These are phyloP conservation scores for Scaptodrosophila lebanonensis DNA, from an alignment of 1,140 invertebrate species.

Conservation along the genomic window DNA sequence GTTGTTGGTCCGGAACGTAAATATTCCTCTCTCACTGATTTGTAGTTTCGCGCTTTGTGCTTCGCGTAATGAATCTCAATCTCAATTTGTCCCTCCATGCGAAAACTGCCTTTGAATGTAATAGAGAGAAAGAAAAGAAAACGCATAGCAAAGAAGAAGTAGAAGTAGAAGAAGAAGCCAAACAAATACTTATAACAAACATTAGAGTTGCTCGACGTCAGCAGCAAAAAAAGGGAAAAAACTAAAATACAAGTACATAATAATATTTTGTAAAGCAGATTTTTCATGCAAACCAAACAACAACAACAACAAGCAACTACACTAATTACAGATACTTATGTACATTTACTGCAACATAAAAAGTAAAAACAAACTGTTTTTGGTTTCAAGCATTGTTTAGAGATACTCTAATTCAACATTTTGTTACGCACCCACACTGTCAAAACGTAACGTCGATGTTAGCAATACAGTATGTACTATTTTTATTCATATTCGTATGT, in stretches of 20 bases:
- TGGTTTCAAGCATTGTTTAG: too few relatives aligned
- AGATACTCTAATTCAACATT: too few relatives aligned
- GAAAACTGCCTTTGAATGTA: constrained; percentile 67
- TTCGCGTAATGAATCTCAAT: constrained; percentile 58
- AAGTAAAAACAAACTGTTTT: too few relatives aligned
- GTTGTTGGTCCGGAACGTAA: background rate
- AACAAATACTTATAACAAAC: constrained; percentile 2
- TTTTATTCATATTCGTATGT: too few relatives aligned
- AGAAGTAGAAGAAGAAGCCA: constrained; percentile 8
- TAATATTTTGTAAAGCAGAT: constrained; percentile 55
- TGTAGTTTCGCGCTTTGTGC: constrained; percentile 14
- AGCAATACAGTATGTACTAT: too few relatives aligned
- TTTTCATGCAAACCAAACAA: constrained; percentile 35
- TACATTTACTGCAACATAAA: background rate
- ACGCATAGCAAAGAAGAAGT: constrained; percentile 14
- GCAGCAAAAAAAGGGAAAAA: constrained; percentile 16
- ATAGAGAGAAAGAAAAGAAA: constrained; percentile 30
- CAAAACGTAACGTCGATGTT: too few relatives aligned
- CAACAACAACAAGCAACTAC: constrained; percentile 3
- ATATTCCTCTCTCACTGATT: background rate
- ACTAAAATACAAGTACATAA: too few relatives aligned
- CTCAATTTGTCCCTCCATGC: constrained; percentile 65
- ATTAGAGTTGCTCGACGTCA: constrained; percentile 23
- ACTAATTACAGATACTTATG: constrained; percentile 9
- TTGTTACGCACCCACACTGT: too few relatives aligned